Conservation (phyloP, 2,113 vertebrate genomes). For the Nanorana parkeri region DNA sequence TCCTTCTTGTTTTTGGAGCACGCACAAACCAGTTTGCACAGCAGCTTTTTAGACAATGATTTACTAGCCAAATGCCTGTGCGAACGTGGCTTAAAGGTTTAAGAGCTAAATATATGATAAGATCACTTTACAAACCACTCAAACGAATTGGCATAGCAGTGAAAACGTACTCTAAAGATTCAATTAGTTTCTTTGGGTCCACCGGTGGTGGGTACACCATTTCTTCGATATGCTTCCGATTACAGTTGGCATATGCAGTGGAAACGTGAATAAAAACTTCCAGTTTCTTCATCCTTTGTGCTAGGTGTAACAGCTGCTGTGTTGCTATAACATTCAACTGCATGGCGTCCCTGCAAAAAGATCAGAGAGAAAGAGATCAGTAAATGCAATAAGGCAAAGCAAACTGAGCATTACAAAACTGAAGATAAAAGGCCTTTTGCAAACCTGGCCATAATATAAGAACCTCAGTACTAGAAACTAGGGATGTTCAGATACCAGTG, state of each 20-base stretch:
- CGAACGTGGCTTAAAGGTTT: no score
- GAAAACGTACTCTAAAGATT: conserved; percentile 88
- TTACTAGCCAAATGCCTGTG: no score
- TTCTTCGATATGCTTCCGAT: conserved; percentile 92
- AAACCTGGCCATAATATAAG: no score
- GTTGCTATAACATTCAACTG: conserved; percentile 94
- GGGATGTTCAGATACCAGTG: no score
- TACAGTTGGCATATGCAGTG: conserved; percentile 97
- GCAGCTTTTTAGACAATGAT: no score
- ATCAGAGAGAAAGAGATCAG: neutral
- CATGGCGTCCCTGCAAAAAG: conserved; percentile 84
- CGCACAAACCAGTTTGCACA: no score
- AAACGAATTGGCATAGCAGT: neutral
- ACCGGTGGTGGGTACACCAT: conserved; percentile 90
- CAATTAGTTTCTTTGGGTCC: conserved; percentile 92
- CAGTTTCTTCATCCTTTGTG: conserved; percentile 88
- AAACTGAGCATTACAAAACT: neutral
- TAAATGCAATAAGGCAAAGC: neutral
- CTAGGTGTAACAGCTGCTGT: conserved; percentile 86
- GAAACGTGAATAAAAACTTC: conserved; percentile 93
- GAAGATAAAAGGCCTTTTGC: no score
- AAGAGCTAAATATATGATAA: no score
- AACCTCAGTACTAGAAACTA: no score
- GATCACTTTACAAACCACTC: no score
- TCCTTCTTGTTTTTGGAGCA: no score